A percentile compares a stretch with the other conserved stretches of the same genome.
Evolutionary conservation across 2,797 vertebrate species (phyloP).

Genomic region (Euphonia xanthogaster): DNA sequence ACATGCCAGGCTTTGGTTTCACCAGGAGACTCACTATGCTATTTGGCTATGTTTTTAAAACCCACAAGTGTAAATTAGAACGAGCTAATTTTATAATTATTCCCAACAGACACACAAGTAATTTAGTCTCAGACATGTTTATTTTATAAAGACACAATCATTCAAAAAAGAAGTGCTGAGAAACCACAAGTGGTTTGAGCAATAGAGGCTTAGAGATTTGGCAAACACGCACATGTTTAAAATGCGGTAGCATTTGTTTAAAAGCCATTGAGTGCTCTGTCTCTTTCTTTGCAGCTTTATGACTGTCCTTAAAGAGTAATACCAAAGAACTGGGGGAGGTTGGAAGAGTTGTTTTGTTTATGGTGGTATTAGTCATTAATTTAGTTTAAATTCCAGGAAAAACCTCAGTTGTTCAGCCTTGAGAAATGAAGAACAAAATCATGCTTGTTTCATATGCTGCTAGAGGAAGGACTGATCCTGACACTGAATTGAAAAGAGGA

Average conservation of each 20-base stretch:
- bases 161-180: slow-evolving; percentile 47
- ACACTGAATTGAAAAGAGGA: background rate
- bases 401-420: background rate
- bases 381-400: background rate
- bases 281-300: background rate
- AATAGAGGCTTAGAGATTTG: slow-evolving; percentile 17
- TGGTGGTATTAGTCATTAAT: background rate
- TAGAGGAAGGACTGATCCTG: background rate
- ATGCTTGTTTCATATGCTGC: background rate
- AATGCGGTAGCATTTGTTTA: slow-evolving; percentile 43
- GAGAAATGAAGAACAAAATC: background rate
- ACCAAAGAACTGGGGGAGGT: background rate
- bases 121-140: slow-evolving; percentile 47
- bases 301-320: background rate
- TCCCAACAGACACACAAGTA: slow-evolving; percentile 43
- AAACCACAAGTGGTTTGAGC: slow-evolving; percentile 66
- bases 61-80: slow-evolving; percentile 45
- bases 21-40: slow-evolving; percentile 19
- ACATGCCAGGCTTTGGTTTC: slow-evolving; percentile 44
- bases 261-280: slow-evolving; percentile 2
- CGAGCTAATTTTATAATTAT: slow-evolving; percentile 61
- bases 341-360: background rate
- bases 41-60: slow-evolving; percentile 47
- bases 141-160: slow-evolving; percentile 65
- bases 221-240: background rate